Conservation (phyloP, 2,797 vertebrate species). For the Leuciscus waleckii region DNA sequence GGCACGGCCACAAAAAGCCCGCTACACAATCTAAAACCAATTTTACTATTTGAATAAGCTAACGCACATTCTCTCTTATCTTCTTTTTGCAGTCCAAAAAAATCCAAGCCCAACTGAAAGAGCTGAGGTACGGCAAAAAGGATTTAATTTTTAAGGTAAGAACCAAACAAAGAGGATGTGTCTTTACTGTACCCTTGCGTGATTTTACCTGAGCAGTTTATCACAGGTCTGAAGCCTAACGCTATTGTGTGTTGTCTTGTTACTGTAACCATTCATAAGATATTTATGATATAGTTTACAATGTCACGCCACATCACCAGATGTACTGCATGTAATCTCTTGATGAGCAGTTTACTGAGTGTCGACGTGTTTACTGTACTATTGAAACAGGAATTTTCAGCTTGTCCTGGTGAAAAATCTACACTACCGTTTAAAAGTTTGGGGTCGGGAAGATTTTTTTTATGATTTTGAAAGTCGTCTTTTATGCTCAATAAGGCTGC, state of each 20-base stretch:
- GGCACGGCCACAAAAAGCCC: slow-evolving; percentile 74
- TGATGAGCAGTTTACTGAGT: neutral
- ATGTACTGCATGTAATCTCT: neutral
- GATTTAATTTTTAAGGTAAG: slow-evolving; percentile 99
- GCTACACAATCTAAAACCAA: slow-evolving; percentile 83
- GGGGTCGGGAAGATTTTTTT: neutral
- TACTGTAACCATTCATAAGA: slow-evolving; percentile 7
- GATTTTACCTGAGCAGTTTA: slow-evolving; percentile 69
- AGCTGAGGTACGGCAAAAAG: slow-evolving; percentile 96
- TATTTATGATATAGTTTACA: slow-evolving; percentile 7
- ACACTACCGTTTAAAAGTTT: neutral
- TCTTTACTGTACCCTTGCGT: slow-evolving; percentile 65
- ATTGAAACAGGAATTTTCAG: neutral
- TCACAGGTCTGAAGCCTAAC: slow-evolving; percentile 61
- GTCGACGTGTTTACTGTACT: neutral
- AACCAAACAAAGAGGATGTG: slow-evolving; percentile 67
- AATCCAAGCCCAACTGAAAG: slow-evolving; percentile 97
- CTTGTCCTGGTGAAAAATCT: neutral
- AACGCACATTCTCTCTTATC: slow-evolving; percentile 80
- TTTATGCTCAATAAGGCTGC: neutral
- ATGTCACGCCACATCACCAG: neutral
- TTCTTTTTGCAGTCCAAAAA: slow-evolving; percentile 92
- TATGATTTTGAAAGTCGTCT: neutral
- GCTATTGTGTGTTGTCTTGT: slow-evolving; percentile 37
- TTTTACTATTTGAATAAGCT: slow-evolving; percentile 80